Evolutionary conservation across 2,888 invertebrate genomes (phyloP), one percentile per base, ranked within the genome.

Genomic region (Brassicogethes aeneus): DNA sequence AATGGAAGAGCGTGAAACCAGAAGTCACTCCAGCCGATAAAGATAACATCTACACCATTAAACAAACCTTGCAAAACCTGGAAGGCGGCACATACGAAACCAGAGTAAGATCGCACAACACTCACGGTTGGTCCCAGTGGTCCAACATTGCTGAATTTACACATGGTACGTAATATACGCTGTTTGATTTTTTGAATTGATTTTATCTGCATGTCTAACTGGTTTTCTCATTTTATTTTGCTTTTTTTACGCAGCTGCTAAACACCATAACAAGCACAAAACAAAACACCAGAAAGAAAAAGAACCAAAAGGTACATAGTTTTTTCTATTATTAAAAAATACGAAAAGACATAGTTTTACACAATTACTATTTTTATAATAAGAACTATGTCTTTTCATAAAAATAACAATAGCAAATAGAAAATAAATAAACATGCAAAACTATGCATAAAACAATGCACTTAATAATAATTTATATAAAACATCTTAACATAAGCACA

Each of bases 121-220:
- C 50, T 2, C 66, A 69, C 45, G 73, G 73, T 2, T 71, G 70
- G 71, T 70, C 71, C 2, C 62, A 67, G 3, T 61, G 55, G 40
- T 68, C 70, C 1, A 53, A 59, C n/a, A 48, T 59, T 2, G 59
- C 61, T 31, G 52, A 59, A 12, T 67, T 72, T 50, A 62, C 23
- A 23, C 5, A 10, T 23, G 5, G 5, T 23, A 7, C 10, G 23
- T 23, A 5, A 23, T 23, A 23, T 5, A 10, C 10, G 10, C 5
- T 23, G 5, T 23, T 23, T 23, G 5, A 10, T 53, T 43, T 34
- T 39, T 40, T 34, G 13, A 40, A 16, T 34, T 41, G 32, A 31
- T 36, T 17, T 40, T 39, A 34, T 37, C 35, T 29, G 31, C 39
- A 33, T 30, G 35, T 10, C 36, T 31, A 34, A 17, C 16, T 32